These are phyloP conservation scores for Abrostola triplasia DNA, from an alignment of 2,888 invertebrate species.

Conservation along the genomic window DNA sequence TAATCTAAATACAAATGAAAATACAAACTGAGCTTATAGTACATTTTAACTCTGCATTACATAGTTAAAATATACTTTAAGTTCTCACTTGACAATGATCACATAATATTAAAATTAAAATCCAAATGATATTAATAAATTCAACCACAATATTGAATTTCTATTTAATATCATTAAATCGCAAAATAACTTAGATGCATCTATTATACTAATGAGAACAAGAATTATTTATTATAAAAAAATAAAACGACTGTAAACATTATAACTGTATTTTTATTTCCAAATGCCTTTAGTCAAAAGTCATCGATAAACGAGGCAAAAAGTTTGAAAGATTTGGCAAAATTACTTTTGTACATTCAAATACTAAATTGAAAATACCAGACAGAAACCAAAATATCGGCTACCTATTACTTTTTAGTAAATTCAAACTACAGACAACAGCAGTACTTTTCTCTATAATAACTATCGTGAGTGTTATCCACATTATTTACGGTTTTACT, in stretches of 20 bases:
- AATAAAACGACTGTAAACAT: conserved; percentile 33
- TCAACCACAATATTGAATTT: conserved; percentile 38
- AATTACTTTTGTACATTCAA: too few species aligned
- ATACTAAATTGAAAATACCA: too few species aligned
- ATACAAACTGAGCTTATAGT: conserved; percentile 21
- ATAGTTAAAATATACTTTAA: conserved; percentile 34
- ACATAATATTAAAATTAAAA: conserved; percentile 1
- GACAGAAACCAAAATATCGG: too few species aligned
- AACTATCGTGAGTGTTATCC: too few species aligned
- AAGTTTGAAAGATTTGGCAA: too few species aligned
- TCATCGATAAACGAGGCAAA: too few species aligned
- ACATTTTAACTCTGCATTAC: conserved; percentile 21
- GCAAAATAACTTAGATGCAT: conserved; percentile 48
- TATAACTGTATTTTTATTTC: conserved; percentile 13
- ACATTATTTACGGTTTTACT: too few species aligned
- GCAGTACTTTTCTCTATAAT: too few species aligned
- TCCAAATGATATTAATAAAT: conserved; percentile 49
- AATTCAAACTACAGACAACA: too few species aligned
- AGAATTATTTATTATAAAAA: conserved; percentile 51
- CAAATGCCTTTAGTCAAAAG: neutral
- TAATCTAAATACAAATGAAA: neutral
- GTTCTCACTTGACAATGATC: conserved; percentile 6
- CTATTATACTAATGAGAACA: conserved; percentile 42
- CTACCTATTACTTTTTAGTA: too few species aligned
- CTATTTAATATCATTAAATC: conserved; percentile 40